phyloP scores from a whole-genome alignment of 2,797 vertebrate species.

The Phoebastria nigripes region DNA sequence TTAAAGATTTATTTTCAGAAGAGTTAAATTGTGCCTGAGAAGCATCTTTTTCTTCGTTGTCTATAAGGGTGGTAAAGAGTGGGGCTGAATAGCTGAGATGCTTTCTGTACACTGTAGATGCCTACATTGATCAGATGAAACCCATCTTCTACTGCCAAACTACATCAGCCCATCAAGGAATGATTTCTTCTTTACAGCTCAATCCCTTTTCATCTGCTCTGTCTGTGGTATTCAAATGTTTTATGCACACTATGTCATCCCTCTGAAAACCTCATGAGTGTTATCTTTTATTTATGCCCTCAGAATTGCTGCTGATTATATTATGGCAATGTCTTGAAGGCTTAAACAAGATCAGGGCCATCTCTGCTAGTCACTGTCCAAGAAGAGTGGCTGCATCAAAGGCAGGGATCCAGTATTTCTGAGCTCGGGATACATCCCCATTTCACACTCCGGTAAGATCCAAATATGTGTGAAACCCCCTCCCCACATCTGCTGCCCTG shows the following conservation, averaged over 20 bases:
- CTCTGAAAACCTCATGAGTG: conserved; percentile 55
- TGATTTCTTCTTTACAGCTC: conserved; percentile 51
- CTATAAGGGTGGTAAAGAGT: not conserved
- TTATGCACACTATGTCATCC: conserved; percentile 36
- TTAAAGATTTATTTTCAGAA: not conserved
- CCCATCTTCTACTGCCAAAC: conserved; percentile 31
- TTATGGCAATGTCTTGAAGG: conserved; percentile 26
- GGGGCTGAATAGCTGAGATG: not conserved
- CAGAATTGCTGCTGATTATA: conserved; percentile 56
- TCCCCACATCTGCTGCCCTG: not conserved
- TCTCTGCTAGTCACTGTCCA: not conserved
- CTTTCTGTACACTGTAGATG: not conserved
- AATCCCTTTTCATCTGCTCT: conserved; percentile 43
- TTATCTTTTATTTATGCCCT: conserved; percentile 58
- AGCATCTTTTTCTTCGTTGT: not conserved
- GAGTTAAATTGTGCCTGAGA: not conserved
- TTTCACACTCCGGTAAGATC: not conserved
- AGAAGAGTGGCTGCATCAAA: not conserved
- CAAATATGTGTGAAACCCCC: not conserved
- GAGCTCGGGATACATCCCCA: fast-evolving
- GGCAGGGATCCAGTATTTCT: not conserved
- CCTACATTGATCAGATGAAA: conserved; percentile 29
- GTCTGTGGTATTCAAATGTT: conserved; percentile 52
- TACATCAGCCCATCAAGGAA: conserved; percentile 30
- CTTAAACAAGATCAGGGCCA: conserved; percentile 37